These are phyloP conservation scores for Nipponacmea schrenckii DNA, from an alignment of 2,888 invertebrate genomes.

Conservation along the genomic window DNA sequence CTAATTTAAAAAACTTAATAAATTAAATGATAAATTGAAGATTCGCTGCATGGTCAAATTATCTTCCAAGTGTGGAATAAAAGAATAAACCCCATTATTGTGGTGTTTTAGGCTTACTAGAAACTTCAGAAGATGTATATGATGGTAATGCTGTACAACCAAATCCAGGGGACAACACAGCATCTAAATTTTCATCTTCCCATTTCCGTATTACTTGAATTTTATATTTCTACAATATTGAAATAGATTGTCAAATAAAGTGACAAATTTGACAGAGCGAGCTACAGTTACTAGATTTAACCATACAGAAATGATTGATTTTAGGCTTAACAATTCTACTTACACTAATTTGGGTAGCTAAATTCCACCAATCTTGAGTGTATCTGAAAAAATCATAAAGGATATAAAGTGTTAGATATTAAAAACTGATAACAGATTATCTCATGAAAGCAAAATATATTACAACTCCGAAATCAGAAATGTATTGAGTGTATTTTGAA, in stretches of 20 bases:
- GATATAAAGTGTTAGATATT: no score
- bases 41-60: no score
- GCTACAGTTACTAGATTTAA: background rate
- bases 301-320: background rate
- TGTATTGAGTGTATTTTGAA: no score
- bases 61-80: no score
- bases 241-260: background rate
- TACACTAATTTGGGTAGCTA: background rate
- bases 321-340: slow-evolving; percentile 1
- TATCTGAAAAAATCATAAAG: no score
- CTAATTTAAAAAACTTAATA: background rate
- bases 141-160: slow-evolving; percentile 49
- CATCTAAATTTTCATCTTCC: slow-evolving; percentile 50
- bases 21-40: no score
- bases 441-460: no score
- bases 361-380: background rate
- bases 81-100: no score
- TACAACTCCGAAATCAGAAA: no score
- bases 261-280: background rate
- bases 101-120: no score
- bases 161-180: slow-evolving; percentile 58
- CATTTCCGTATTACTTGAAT: slow-evolving; percentile 42
- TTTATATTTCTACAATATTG: slow-evolving; percentile 39
- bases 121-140: slow-evolving; percentile 25
- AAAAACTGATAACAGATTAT: no score